Percentiles rank a stretch among this genome's conserved stretches.
Evolutionary conservation across 2,113 vertebrate genomes (phyloP).

Genomic region (Myotis yumanensis): DNA sequence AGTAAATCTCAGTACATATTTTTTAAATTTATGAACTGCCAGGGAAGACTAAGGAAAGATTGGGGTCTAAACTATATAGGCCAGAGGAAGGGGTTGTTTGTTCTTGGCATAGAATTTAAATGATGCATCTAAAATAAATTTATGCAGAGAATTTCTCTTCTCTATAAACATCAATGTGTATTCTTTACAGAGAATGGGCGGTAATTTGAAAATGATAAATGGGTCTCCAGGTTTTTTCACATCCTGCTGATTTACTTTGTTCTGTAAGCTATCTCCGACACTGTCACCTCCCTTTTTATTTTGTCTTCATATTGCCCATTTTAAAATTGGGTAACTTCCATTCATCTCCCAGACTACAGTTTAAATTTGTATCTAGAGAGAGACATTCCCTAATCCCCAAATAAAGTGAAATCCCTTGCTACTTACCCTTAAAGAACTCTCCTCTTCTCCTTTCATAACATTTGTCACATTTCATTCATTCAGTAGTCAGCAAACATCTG

Average conservation of each 20-base stretch:
- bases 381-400: not conserved
- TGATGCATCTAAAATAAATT: not conserved
- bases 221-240: not conserved
- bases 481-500: not conserved
- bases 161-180: not conserved
- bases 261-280: not conserved
- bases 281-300: not conserved
- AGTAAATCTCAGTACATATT: not conserved
- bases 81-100: not conserved
- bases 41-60: not conserved
- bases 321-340: not conserved
- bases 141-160: not conserved
- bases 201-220: not conserved
- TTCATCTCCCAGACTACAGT: not conserved
- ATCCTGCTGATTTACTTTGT: not conserved
- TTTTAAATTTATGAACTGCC: not conserved
- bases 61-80: not conserved
- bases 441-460: not conserved
- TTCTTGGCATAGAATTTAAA: not conserved
- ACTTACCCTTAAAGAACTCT: not conserved
- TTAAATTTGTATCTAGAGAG: not conserved
- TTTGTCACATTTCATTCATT: not conserved
- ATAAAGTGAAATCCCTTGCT: not conserved
- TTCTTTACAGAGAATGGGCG: not conserved
- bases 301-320: not conserved